Evolutionary conservation across 2,113 vertebrate species (phyloP), one percentile per base, ranked within the genome.

Genomic region (Nothocercus nigrocapillus): DNA sequence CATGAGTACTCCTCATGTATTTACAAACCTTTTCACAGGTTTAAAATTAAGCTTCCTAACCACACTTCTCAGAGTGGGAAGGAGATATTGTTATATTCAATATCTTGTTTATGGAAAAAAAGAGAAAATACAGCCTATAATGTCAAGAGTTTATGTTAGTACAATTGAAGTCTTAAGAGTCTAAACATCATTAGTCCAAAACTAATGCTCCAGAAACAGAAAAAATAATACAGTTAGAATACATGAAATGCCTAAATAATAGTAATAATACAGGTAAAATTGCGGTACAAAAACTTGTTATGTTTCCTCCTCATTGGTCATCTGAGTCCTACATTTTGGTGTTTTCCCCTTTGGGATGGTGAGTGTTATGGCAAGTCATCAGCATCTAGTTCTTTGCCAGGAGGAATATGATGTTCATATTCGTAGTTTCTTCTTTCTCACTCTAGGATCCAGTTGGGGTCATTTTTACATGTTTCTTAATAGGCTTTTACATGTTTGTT

Each of bases 311-410:
- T 17, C 4, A 11, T 2, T n/a, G 42, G 9, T 72, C 7, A 30
- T 77, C 14, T 36, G 5, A 51, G 7, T 59, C n/a, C 58, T 64
- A 63, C 66, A 22, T 7, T 17, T 17, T 66, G 9, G 24, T 61
- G 22, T 13, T 87, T 86, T 67, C 30, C 58, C 14, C 11, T 3
- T 45, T 17, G 8, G 5, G 8, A 40, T n/a, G 2, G 4, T 21
- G 4, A 1, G 5, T 30, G 4, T 73, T 73, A 61, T 0, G 0
- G 40, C 10, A 44, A 67, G 7, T 19, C 54, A 5, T 6, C 15
- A 80, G 7, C 4, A 38, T 6, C 53, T n/a, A 79, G 17, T 49
- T 13, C 49, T 68, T 59, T 34, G 78, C 7, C 13, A 73, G 12
- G 12, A 61, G 10, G 7, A 85, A 19, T 7, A 49, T 5, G 45